These are phyloP conservation scores for Prionailurus bengalensis DNA, from an alignment of 2,113 vertebrate species.

Conservation along the genomic window DNA sequence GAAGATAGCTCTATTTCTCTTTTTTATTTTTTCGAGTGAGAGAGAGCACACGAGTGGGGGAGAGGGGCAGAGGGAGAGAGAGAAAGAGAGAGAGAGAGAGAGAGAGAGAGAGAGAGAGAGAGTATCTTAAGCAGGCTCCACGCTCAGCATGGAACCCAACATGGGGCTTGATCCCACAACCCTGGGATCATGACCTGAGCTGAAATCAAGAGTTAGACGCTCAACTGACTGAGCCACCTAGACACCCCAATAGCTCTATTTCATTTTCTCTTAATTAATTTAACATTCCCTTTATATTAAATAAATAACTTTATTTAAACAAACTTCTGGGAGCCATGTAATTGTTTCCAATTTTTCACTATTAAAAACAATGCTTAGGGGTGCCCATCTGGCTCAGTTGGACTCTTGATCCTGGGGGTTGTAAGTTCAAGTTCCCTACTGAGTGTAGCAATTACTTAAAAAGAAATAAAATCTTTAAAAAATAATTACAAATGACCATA, in stretches of 20 bases:
- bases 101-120: too few species aligned
- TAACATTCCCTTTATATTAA: not conserved
- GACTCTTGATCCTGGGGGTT: not conserved
- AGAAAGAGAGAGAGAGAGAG: too few species aligned
- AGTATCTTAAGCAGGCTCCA: too few species aligned
- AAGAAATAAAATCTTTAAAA: not conserved
- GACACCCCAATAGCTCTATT: not conserved
- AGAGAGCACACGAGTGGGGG: too few species aligned
- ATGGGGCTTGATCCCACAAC: too few species aligned
- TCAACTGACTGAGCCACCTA: too few species aligned
- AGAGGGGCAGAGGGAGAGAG: too few species aligned
- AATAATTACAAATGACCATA: not conserved
- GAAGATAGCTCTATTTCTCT: not conserved
- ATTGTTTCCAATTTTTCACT: not conserved
- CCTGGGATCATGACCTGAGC: too few species aligned
- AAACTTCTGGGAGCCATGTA: not conserved
- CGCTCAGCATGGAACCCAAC: too few species aligned
- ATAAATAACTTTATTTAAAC: constrained; percentile 1
- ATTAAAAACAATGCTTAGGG: not conserved
- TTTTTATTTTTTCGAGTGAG: too few species aligned
- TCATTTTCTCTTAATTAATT: not conserved
- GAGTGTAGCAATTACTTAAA: not conserved
- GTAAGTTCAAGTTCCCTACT: not conserved
- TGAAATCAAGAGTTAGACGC: too few species aligned
- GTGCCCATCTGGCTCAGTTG: not conserved